A percentile compares a stretch with the other conserved stretches of the same genome.
Evolutionary conservation across 2,888 invertebrate species (phyloP).

Genomic region (Rotaria socialis): DNA sequence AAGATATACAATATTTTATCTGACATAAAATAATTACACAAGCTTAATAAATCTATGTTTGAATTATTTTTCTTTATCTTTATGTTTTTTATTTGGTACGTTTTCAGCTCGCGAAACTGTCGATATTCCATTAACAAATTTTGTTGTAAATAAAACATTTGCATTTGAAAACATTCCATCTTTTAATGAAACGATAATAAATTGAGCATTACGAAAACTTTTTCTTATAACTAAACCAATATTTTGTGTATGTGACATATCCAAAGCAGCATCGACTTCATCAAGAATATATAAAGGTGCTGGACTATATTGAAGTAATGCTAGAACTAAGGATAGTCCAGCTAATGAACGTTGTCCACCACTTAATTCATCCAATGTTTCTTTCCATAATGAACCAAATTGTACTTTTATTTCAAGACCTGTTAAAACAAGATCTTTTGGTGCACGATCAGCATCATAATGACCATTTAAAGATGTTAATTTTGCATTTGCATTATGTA

Average conservation of each 20-base stretch:
- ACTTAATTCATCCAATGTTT: constrained; percentile 85
- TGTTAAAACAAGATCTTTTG: constrained; percentile 67
- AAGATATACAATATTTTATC: not conserved
- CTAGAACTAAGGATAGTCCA: constrained; percentile 86
- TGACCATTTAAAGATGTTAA: constrained; percentile 61
- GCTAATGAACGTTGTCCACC: constrained; percentile 91
- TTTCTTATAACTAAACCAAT: constrained; percentile 87
- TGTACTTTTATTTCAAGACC: constrained; percentile 85
- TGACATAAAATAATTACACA: not conserved
- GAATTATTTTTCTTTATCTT: not conserved
- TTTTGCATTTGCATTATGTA: constrained; percentile 83
- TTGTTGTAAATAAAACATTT: constrained; percentile 88
- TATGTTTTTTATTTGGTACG: constrained; percentile 36
- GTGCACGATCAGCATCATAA: constrained; percentile 13
- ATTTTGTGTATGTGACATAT: constrained; percentile 95
- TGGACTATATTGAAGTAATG: constrained; percentile 91
- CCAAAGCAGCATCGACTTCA: constrained; percentile 96
- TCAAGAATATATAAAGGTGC: constrained; percentile 97
- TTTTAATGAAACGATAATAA: constrained; percentile 93
- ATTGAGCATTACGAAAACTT: constrained; percentile 84
- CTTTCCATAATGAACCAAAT: constrained; percentile 90
- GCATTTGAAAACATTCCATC: constrained; percentile 99
- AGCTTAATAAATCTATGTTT: too few relatives aligned
- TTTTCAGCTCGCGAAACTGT: constrained; percentile 63
- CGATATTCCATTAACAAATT: constrained; percentile 90